These are phyloP conservation scores for Perdita meconis DNA, from an alignment of 2,888 invertebrate species.

Conservation along the genomic window DNA sequence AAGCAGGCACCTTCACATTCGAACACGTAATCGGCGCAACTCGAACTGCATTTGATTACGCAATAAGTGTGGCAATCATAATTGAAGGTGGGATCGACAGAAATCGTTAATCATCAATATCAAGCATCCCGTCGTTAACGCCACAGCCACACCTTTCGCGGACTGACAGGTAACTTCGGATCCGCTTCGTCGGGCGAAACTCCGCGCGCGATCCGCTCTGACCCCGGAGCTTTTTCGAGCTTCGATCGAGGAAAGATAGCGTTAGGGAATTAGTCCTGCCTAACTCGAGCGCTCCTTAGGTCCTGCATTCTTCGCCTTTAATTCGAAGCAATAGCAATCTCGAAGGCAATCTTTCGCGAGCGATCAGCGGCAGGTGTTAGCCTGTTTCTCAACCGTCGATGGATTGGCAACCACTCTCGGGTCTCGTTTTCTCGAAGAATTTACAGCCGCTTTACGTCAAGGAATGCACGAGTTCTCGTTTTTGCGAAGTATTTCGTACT, in stretches of 20 bases:
- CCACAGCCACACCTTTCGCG: conserved; percentile 16
- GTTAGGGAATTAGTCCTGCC: neutral
- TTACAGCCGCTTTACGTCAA: conserved; percentile 49
- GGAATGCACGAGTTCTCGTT: conserved; percentile 45
- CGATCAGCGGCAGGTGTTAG: conserved; percentile 48
- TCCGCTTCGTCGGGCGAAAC: neutral
- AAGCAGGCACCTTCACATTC: neutral
- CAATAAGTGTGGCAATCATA: conserved; percentile 4
- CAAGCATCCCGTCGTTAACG: conserved; percentile 1
- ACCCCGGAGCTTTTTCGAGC: neutral
- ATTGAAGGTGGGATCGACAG: conserved; percentile 10
- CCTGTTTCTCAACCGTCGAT: conserved; percentile 38
- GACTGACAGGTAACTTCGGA: neutral
- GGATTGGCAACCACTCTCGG: conserved; percentile 52
- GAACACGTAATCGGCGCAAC: neutral
- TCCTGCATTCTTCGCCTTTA: conserved; percentile 20
- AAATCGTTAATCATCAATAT: conserved; percentile 12
- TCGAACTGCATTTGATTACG: neutral
- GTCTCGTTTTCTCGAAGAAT: conserved; percentile 54
- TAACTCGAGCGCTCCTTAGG: conserved; percentile 10
- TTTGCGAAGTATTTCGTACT: conserved; percentile 41
- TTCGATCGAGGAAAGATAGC: neutral
- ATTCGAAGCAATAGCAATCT: conserved; percentile 35
- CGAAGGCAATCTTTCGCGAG: conserved; percentile 33
- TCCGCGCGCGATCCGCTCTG: neutral